Conservation (phyloP, 2,888 invertebrate species). For the Mechanitis messenoides region DNA sequence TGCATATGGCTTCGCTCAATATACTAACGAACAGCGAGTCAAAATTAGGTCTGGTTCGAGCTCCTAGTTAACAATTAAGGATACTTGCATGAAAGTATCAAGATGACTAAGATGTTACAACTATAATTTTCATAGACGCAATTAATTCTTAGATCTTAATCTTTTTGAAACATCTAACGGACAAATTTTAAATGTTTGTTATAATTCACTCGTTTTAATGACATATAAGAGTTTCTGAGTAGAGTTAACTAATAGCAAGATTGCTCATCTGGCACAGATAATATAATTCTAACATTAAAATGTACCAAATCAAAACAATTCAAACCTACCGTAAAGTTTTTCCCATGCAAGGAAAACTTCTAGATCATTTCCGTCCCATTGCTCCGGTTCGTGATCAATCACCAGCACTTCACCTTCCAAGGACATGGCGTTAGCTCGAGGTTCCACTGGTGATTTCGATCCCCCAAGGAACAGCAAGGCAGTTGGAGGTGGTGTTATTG, state of each 20-base stretch:
- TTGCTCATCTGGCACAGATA: neutral
- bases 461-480: slow-evolving; percentile 78
- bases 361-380: slow-evolving; percentile 74
- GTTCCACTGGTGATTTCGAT: slow-evolving; percentile 79
- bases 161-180: slow-evolving; percentile 3
- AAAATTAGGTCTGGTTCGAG: no score
- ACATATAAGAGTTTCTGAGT: neutral
- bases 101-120: neutral
- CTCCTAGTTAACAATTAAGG: neutral
- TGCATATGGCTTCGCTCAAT: no score
- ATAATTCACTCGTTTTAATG: neutral
- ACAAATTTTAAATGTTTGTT: neutral
- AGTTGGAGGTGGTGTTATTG: slow-evolving; percentile 48
- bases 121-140: slow-evolving; percentile 3
- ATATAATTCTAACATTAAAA: neutral
- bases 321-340: slow-evolving; percentile 64
- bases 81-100: slow-evolving; percentile 5
- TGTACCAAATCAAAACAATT: neutral
- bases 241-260: neutral
- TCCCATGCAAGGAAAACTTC: slow-evolving; percentile 69
- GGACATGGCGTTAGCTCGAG: slow-evolving; percentile 73
- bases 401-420: slow-evolving; percentile 80
- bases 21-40: neutral
- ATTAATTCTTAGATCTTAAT: slow-evolving; percentile 4
- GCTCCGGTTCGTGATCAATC: slow-evolving; percentile 75